A percentile compares a stretch with the other conserved stretches of the same genome.
These are phyloP conservation scores for Lottia scabra DNA, from an alignment of 2,888 invertebrate genomes.

Conservation along the genomic window DNA sequence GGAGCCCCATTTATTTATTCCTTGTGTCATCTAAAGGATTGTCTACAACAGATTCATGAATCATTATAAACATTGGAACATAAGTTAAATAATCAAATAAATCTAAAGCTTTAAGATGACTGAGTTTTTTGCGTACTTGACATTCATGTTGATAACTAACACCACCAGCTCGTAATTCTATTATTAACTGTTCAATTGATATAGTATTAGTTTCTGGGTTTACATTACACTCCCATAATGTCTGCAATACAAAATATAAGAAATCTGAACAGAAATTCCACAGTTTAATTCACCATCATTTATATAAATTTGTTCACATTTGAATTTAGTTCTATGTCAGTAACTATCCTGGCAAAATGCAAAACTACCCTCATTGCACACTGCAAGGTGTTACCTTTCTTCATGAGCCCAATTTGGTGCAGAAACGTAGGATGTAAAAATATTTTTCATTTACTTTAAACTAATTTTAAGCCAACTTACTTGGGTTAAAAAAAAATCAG, in stretches of 20 bases:
- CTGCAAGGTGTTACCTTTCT: too few relatives aligned
- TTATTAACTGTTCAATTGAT: constrained; percentile 59
- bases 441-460: too few relatives aligned
- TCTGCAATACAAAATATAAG: constrained; percentile 41
- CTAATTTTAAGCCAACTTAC: too few relatives aligned
- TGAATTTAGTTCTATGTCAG: too few relatives aligned
- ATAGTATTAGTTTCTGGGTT: constrained; percentile 61
- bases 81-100: constrained; percentile 67
- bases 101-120: constrained; percentile 55
- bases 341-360: too few relatives aligned
- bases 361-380: too few relatives aligned
- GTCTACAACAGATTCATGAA: constrained; percentile 62
- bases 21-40: constrained; percentile 62
- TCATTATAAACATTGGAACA: constrained; percentile 66
- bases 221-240: constrained; percentile 66
- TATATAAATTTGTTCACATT: too few relatives aligned
- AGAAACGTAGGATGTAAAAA: too few relatives aligned
- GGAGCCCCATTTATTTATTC: constrained; percentile 39
- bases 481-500: too few relatives aligned
- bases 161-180: constrained; percentile 65
- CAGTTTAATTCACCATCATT: too few relatives aligned
- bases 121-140: constrained; percentile 59
- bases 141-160: constrained; percentile 58
- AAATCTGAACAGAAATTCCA: too few relatives aligned
- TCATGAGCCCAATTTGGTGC: too few relatives aligned